phyloP scores from a whole-genome alignment of 2,113 vertebrate genomes.

The Halcyon senegalensis region DNA sequence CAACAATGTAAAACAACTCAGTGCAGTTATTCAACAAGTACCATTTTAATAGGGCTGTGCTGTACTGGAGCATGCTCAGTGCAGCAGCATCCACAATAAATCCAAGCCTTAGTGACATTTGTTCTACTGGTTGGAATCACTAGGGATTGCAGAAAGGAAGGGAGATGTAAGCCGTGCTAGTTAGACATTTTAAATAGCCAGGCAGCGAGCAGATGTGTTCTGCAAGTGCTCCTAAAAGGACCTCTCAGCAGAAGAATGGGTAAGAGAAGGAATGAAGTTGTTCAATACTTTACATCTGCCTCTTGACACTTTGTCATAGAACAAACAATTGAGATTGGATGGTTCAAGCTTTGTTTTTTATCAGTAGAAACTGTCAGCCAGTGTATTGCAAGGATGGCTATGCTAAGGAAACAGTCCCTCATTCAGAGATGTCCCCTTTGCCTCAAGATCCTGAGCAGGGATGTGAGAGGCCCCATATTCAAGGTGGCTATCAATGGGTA shows the following conservation, averaged over 20 bases:
- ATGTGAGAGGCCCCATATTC: not conserved
- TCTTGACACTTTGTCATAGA: not conserved
- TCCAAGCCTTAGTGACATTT: not conserved
- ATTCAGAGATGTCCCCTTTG: fast-evolving
- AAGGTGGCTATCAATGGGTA: not conserved
- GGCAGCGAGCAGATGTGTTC: not conserved
- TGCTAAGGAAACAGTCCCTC: not conserved
- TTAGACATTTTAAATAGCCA: not conserved
- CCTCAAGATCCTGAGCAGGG: not conserved
- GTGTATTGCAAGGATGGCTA: not conserved
- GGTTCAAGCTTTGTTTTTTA: not conserved
- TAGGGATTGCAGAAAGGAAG: not conserved
- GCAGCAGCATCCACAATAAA: not conserved
- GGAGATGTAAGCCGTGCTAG: not conserved
- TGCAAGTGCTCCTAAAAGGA: not conserved
- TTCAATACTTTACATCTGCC: not conserved
- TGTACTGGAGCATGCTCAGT: not conserved
- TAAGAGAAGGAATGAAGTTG: not conserved
- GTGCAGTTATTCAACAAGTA: not conserved
- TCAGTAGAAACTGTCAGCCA: not conserved
- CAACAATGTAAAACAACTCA: conserved; percentile 8
- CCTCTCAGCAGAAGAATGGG: not conserved
- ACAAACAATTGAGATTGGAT: not conserved
- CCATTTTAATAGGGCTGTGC: not conserved
- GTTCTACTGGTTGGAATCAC: not conserved